phyloP scores from a whole-genome alignment of 1,140 invertebrate species.

The Pogonognathellus flavescens region DNA sequence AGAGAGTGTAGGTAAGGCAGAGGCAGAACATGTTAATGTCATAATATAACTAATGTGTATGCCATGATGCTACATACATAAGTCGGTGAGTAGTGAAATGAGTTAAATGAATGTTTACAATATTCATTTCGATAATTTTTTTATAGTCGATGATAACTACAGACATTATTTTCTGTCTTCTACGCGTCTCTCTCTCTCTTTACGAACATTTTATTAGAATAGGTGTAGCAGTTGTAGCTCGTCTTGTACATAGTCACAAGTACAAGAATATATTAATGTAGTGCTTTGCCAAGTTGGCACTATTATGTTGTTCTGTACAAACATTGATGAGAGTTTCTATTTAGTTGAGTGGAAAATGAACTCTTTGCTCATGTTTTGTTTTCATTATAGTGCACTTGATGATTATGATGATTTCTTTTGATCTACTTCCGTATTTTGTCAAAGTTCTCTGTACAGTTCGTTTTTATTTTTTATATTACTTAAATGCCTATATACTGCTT shows the following conservation, averaged over 20 bases:
- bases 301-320: background rate
- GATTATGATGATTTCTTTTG: slow-evolving; percentile 24
- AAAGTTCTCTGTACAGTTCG: background rate
- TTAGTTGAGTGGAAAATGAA: background rate
- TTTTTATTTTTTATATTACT: no score
- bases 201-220: background rate
- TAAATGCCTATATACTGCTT: no score
- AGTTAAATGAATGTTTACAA: slow-evolving; percentile 23
- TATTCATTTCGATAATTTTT: slow-evolving; percentile 25
- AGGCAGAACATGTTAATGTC: slow-evolving; percentile 18
- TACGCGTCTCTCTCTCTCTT: background rate
- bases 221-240: background rate
- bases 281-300: background rate
- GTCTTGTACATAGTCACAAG: background rate
- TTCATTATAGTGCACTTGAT: slow-evolving; percentile 5
- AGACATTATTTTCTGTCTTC: background rate
- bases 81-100: slow-evolving; percentile 44
- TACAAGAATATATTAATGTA: background rate
- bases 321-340: slow-evolving; percentile 8
- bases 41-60: slow-evolving; percentile 2
- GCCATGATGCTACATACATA: background rate
- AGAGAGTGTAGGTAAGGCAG: no score
- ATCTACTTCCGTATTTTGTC: slow-evolving; percentile 41
- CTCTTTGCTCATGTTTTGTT: slow-evolving; percentile 28
- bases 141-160: slow-evolving; percentile 3